These are phyloP conservation scores for Lysandra coridon DNA, from an alignment of 2,888 invertebrate species.

Conservation along the genomic window DNA sequence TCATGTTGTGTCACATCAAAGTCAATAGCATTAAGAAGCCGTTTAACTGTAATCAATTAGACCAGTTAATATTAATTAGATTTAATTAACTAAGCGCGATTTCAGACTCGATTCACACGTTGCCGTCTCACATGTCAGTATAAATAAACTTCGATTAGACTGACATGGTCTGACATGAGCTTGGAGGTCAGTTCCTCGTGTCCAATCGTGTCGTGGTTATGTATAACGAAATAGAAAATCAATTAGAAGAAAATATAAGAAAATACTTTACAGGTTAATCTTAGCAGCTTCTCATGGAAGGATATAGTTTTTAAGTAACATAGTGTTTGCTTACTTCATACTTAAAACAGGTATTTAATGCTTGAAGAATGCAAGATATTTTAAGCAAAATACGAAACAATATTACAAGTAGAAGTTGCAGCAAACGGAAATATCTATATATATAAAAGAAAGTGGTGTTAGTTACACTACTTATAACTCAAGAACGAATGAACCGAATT, in stretches of 20 bases:
- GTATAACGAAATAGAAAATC: neutral
- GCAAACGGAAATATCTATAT: neutral
- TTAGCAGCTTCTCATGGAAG: too few species aligned
- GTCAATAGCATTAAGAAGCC: constrained; percentile 33
- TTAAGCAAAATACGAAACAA: neutral
- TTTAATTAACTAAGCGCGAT: constrained; percentile 45
- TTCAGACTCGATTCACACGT: constrained; percentile 49
- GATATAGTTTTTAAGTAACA: too few species aligned
- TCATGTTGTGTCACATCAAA: constrained; percentile 28
- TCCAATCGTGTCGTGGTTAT: neutral
- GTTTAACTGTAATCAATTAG: constrained; percentile 41
- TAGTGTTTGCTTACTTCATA: neutral
- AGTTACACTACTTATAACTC: too few species aligned
- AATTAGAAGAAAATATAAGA: neutral
- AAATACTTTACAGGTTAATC: neutral
- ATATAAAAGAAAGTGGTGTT: too few species aligned
- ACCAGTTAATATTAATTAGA: constrained; percentile 49
- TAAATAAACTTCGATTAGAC: constrained; percentile 38
- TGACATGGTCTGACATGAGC: neutral
- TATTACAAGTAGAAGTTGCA: neutral
- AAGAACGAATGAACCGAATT: too few species aligned
- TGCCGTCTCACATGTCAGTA: constrained; percentile 46
- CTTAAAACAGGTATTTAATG: neutral
- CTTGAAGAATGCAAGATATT: neutral
- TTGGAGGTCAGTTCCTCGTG: neutral